Base-by-base conservation (phyloP, 2,113 vertebrate species). In the Galeopterus variegatus region DNA sequence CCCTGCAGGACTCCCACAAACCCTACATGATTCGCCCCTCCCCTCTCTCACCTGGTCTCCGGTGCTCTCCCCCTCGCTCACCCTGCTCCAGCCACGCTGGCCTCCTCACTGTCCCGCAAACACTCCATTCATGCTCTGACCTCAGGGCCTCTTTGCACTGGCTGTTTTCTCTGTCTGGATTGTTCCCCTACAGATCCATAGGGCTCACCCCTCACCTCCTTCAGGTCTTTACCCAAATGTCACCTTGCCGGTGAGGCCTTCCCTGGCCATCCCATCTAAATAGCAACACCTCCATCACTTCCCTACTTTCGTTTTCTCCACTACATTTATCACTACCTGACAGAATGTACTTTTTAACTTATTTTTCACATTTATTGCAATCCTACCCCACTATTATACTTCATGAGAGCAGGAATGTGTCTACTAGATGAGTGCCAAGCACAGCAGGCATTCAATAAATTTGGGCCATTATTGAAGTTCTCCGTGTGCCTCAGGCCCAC, bases 81-180 rank as follows among this genome's bases (percentile, higher is more conserved):
- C 62, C 33, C 70, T 58, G n/a, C 41, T 83, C n/a, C 75, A 83
- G 56, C 11, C 28, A 81, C 15, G 1, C 41, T 14, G 64, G 45
- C 60, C 65, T 89, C 72, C 54, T 70, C 41, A 17, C 11, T 19
- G 33, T 31, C 75, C 54, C 1, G 0, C 1, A n/a, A 41, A 28
- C 50, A 26, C 23, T 15, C 48, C n/a, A 8, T 5, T 33, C 6
- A 17, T 5, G 26, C 72, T 80, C 17, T 52, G 64, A 41, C 48
- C 31, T 73, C 85, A 28, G 82, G 65, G 33, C 69, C 89, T 92
- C 89, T 92, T 88, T 58, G 65, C 82, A 65, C 8, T 26, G 54
- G 50, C 48, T 33, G 12, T 50, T 93, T 54, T 36, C 36, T 17
- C n/a, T 77, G 18, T 9, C 10, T 9, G 52, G 21, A 7, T 67